Conservation (phyloP, 2,797 vertebrate genomes). For the Parauchenoglanis punctatus region DNA sequence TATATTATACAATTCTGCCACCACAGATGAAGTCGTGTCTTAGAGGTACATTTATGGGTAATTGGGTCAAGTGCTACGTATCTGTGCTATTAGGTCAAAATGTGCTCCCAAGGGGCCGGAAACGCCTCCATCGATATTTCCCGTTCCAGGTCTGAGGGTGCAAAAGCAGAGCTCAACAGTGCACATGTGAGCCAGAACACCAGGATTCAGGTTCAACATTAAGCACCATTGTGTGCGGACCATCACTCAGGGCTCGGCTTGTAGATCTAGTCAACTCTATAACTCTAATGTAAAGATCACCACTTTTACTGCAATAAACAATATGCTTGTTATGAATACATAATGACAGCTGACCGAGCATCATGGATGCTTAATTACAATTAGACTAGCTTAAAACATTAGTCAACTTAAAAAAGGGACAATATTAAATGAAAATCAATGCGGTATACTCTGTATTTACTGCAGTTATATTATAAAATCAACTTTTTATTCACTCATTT, state of each 20-base stretch:
- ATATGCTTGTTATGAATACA: neutral
- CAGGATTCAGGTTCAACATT: neutral
- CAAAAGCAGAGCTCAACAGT: conserved; percentile 2
- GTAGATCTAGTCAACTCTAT: neutral
- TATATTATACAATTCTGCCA: neutral
- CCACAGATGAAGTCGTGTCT: conserved; percentile 36
- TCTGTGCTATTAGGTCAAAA: conserved; percentile 36
- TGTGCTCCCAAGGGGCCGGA: conserved; percentile 23
- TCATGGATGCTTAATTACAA: neutral
- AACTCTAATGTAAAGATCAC: neutral
- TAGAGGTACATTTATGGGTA: conserved; percentile 43
- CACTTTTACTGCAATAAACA: neutral
- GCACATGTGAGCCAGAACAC: neutral
- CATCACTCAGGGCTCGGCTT: neutral
- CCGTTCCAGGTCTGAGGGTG: neutral
- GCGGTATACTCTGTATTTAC: neutral
- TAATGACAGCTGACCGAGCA: neutral
- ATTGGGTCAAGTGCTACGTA: conserved; percentile 48
- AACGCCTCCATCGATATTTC: conserved; percentile 38
- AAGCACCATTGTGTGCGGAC: neutral
- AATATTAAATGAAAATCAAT: neutral
- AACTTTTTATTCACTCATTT: neutral
- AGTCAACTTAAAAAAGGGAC: neutral
- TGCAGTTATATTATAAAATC: neutral
- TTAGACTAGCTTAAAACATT: neutral